Percentiles rank a stretch among this genome's conserved stretches.
Conservation (phyloP, 2,888 invertebrate species). For the Parnassius mnemosyne region DNA sequence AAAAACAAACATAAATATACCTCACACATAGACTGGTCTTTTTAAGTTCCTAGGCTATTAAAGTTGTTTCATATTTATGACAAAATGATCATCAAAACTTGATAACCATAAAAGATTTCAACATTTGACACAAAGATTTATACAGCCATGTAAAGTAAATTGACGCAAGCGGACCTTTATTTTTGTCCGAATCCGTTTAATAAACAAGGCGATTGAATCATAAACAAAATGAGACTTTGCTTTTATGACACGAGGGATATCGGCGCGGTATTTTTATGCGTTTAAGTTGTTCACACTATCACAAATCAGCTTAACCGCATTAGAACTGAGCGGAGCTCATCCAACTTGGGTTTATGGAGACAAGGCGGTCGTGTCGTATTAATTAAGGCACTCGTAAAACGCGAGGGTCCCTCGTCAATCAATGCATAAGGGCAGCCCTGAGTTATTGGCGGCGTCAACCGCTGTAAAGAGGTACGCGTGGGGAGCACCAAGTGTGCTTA, state of each 20-base stretch:
- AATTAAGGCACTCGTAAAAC: conserved; percentile 72
- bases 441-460: conserved; percentile 55
- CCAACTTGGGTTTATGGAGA: conserved; percentile 48
- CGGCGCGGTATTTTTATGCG: conserved; percentile 18
- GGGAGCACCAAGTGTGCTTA: conserved; percentile 31
- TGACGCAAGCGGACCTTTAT: conserved; percentile 5
- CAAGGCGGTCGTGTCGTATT: conserved; percentile 57
- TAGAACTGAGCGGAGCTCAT: conserved; percentile 31
- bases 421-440: conserved; percentile 55
- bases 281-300: conserved; percentile 26
- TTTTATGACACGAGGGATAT: conserved; percentile 17
- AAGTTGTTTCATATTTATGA: conserved; percentile 10
- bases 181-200: conserved; percentile 23
- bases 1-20: not conserved
- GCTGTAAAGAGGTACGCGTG: conserved; percentile 27
- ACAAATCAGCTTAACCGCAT: conserved; percentile 21
- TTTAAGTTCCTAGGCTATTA: not conserved
- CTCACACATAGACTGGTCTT: conserved; percentile 11
- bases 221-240: conserved; percentile 17
- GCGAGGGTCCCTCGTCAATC: conserved; percentile 68
- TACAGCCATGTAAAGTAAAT: conserved; percentile 12
- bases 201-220: conserved; percentile 21
- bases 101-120: conserved; percentile 10
- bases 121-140: conserved; percentile 17
- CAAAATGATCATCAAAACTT: conserved; percentile 12